Percentiles rank a stretch among this genome's conserved stretches.
These are phyloP conservation scores for Eupsittula cactorum DNA, from an alignment of 2,113 vertebrate species.

Conservation along the genomic window DNA sequence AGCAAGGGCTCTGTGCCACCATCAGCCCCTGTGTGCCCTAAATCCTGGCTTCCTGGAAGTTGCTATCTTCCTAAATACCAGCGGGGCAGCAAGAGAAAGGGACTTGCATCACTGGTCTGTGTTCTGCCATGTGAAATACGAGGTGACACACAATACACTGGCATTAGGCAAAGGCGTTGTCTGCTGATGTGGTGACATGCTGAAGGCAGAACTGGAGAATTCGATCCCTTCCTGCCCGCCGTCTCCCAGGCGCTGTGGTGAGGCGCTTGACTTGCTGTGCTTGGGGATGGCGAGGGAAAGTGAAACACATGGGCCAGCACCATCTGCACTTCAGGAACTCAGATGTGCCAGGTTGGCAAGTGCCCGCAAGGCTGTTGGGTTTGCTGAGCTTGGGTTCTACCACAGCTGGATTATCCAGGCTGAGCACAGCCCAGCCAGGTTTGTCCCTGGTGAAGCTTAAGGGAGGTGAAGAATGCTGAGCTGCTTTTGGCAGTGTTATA, in stretches of 20 bases:
- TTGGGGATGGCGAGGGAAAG: not conserved
- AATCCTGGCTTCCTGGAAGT: conserved; percentile 31
- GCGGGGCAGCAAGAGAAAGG: not conserved
- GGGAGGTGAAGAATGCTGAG: conserved; percentile 22
- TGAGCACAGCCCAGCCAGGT: not conserved
- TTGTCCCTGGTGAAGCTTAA: not conserved
- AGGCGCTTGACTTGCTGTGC: not conserved
- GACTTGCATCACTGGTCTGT: not conserved
- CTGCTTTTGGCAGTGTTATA: conserved; percentile 21
- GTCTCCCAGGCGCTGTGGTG: conserved; percentile 13
- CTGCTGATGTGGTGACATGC: conserved; percentile 65
- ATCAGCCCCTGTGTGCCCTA: not conserved
- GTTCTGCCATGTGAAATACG: conserved; percentile 56
- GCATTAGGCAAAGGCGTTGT: conserved; percentile 59
- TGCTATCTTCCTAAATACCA: conserved; percentile 50
- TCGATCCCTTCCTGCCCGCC: conserved; percentile 49
- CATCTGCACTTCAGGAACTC: conserved; percentile 24
- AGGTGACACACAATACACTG: conserved; percentile 55
- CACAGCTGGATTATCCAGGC: not conserved
- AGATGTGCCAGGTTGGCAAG: not conserved
- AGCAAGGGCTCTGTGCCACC: conserved; percentile 27
- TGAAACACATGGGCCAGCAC: not conserved
- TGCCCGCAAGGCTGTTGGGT: not conserved
- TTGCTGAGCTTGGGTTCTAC: not conserved
- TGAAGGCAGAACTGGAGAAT: conserved; percentile 60